phyloP scores from a whole-genome alignment of 2,797 vertebrate species.

The Hydrocynus forskahlii region DNA sequence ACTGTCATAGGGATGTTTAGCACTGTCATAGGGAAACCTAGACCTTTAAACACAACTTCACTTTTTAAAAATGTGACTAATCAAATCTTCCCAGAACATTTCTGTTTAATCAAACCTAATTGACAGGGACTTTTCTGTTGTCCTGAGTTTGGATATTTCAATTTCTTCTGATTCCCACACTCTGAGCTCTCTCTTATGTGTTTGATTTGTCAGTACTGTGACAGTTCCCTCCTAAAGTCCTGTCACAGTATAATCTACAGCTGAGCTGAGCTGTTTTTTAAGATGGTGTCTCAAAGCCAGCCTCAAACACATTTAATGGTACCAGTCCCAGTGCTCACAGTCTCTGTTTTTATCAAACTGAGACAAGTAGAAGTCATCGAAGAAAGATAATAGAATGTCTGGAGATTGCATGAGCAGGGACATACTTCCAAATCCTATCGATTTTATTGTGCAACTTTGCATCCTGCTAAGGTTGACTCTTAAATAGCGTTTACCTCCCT shows the following conservation, averaged over 20 bases:
- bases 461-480: neutral
- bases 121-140: neutral
- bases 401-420: neutral
- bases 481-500: constrained; percentile 20
- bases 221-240: constrained; percentile 3
- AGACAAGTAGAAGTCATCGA: constrained; percentile 28
- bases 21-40: too few relatives aligned
- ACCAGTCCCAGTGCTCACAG: neutral
- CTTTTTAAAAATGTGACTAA: too few relatives aligned
- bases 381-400: constrained; percentile 1
- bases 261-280: constrained; percentile 40
- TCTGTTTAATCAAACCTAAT: too few relatives aligned
- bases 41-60: too few relatives aligned
- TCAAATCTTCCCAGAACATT: neutral
- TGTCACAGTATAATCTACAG: constrained; percentile 33
- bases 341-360: constrained; percentile 28
- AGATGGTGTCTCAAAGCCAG: constrained; percentile 27
- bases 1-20: too few relatives aligned
- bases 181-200: constrained; percentile 14
- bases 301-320: constrained; percentile 27
- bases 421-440: neutral
- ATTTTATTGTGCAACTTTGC: neutral
- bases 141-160: neutral
- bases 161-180: neutral
- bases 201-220: constrained; percentile 23